A percentile compares a stretch with the other conserved stretches of the same genome.
These are phyloP conservation scores for Amiota minor DNA, from an alignment of 2,888 invertebrate species.

Conservation along the genomic window DNA sequence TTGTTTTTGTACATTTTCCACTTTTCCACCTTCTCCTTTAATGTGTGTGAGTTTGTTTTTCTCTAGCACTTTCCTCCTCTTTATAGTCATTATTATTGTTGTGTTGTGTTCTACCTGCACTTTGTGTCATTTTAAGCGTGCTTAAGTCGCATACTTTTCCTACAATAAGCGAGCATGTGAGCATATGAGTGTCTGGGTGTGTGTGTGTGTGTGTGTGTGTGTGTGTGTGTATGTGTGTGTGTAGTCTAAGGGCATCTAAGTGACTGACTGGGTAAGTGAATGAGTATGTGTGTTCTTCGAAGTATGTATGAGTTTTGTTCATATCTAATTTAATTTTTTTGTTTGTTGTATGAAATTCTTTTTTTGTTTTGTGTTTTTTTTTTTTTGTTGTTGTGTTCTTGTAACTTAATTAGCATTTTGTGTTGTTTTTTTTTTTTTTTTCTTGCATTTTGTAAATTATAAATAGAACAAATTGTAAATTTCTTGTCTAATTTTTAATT, in stretches of 20 bases:
- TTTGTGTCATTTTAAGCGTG: constrained; percentile 46
- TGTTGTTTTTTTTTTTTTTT: background rate
- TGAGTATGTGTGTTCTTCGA: background rate
- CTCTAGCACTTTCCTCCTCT: background rate
- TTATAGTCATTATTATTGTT: too few species aligned
- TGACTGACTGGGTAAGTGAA: background rate
- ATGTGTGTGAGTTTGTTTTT: constrained; percentile 5
- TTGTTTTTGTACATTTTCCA: background rate
- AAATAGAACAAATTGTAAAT: constrained; percentile 40
- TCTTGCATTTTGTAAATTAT: constrained; percentile 56
- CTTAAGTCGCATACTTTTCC: constrained; percentile 43
- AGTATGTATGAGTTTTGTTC: too few species aligned
- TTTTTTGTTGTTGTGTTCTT: background rate
- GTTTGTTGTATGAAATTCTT: background rate
- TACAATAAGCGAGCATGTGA: constrained; percentile 13
- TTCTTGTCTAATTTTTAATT: constrained; percentile 22
- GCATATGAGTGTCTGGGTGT: constrained; percentile 28
- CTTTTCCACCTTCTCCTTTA: background rate
- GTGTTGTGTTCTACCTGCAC: constrained; percentile 18
- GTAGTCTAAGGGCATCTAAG: too few species aligned
- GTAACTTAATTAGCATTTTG: background rate
- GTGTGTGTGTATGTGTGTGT: background rate
- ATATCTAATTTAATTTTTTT: too few species aligned
- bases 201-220: constrained; percentile 10
- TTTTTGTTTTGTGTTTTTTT: background rate